These are phyloP conservation scores for Andinoacara biseriatus DNA, from an alignment of 2,113 vertebrate genomes.

Conservation along the genomic window DNA sequence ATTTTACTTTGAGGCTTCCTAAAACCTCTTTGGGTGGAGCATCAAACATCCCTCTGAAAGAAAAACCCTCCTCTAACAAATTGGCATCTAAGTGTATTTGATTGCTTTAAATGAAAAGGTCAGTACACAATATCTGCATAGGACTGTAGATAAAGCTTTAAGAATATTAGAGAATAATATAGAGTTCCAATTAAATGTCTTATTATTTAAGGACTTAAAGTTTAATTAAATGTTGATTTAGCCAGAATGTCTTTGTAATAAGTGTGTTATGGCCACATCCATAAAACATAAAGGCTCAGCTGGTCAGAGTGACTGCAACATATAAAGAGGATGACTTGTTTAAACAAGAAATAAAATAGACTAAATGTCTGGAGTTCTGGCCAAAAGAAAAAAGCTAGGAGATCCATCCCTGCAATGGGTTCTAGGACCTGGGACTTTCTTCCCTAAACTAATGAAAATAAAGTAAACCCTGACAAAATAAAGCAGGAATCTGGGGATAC, in stretches of 20 bases:
- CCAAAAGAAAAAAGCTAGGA: neutral
- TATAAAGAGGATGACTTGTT: neutral
- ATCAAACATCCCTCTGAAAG: neutral
- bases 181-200: neutral
- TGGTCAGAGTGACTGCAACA: neutral
- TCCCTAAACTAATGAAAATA: neutral
- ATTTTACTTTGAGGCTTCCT: neutral
- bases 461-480: neutral
- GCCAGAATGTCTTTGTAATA: neutral
- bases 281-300: neutral
- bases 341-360: neutral
- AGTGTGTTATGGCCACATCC: neutral
- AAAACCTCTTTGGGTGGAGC: neutral
- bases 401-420: too few species aligned
- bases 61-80: neutral
- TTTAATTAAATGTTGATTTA: neutral
- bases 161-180: neutral
- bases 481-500: neutral
- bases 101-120: neutral
- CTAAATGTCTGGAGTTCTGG: neutral
- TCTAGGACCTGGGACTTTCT: neutral
- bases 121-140: neutral
- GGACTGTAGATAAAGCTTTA: neutral
- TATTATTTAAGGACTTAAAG: neutral
- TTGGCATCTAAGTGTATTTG: neutral